Conservation (phyloP, 2,113 vertebrate genomes). For the Carassius gibelio region DNA sequence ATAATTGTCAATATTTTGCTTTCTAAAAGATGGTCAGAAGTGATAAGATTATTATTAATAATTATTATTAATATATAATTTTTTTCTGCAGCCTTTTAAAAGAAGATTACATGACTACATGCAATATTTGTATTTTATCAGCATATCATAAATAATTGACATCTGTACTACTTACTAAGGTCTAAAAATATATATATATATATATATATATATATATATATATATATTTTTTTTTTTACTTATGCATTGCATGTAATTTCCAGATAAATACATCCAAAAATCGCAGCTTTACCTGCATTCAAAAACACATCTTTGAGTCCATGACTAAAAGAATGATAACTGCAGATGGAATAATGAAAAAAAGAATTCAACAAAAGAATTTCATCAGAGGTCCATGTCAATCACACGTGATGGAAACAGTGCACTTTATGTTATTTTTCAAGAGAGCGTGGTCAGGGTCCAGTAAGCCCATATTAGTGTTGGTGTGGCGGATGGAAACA, state of each 20-base stretch:
- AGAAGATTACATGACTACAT: neutral
- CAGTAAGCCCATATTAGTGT: constrained; percentile 75
- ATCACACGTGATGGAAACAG: constrained; percentile 61
- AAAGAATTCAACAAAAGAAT: constrained; percentile 59
- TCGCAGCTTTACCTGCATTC: neutral
- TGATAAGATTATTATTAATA: too few relatives aligned
- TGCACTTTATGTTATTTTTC: constrained; percentile 69
- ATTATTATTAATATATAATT: too few relatives aligned
- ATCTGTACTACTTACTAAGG: neutral
- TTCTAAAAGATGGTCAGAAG: too few relatives aligned
- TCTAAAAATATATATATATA: too few relatives aligned
- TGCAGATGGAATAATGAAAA: neutral
- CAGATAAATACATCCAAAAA: neutral
- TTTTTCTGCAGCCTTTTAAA: too few relatives aligned
- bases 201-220: too few relatives aligned
- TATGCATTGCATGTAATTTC: neutral
- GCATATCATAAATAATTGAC: neutral
- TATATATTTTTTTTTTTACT: neutral
- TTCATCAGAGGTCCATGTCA: constrained; percentile 68
- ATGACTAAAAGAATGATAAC: constrained; percentile 9
- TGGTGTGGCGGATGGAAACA: constrained; percentile 43
- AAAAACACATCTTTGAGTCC: neutral
- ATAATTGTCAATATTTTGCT: too few relatives aligned
- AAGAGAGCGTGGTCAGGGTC: constrained; percentile 65
- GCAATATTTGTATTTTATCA: neutral